Base-by-base conservation (phyloP, 1,140 invertebrate species). In the Caenorhabditis tropicalis region DNA sequence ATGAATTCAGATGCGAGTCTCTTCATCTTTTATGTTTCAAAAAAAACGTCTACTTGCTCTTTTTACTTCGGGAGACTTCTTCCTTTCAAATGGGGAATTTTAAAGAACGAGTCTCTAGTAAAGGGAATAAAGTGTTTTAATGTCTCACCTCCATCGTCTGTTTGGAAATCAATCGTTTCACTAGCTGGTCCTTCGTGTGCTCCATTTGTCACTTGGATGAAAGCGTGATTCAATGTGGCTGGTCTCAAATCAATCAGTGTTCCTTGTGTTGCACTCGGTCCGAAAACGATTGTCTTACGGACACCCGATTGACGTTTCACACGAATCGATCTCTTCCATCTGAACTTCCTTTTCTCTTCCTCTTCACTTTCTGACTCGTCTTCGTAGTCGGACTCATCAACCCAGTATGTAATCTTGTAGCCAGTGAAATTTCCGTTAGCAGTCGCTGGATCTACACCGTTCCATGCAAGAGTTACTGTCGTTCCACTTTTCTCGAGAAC, bases 201-300 rank as follows among this genome's bases (percentile, higher is more conserved):
- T 33, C 95, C 95, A 91, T 98, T 99, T 89, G 95, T 96, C 1
- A 95, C 96, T 46, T 96, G 92, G 58, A 98, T 95, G 85, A 95
- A 94, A 0, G 96, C 96, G 90, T 94, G 95, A 91, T 99, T 98
- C 91, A 95, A 95, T 29, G 95, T 94, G 91, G 94, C 95, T 0
- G 97, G 96, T 82, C 95, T 94, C 88, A 98, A 95, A 87, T 95
- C 96, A 60, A 94, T 94, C 0, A 97, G 94, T n/a, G 95, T 89
- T 36, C 94, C 94, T 56, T 93, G 92, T 0, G 94, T 95, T 0
- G 93, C 94, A 88, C 95, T 94, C 0, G 94, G 94, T 88, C 94
- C 94, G n/a, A 96, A 93, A 60, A 95, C 93, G 60, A 96, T 95
- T 91, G 96, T 95, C 79, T 95, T 87, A 24, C 79, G 46, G 31